Percentiles rank a stretch among this genome's conserved stretches.
Evolutionary conservation across 2,888 invertebrate genomes (phyloP).

Genomic region (Coleophora deauratella): DNA sequence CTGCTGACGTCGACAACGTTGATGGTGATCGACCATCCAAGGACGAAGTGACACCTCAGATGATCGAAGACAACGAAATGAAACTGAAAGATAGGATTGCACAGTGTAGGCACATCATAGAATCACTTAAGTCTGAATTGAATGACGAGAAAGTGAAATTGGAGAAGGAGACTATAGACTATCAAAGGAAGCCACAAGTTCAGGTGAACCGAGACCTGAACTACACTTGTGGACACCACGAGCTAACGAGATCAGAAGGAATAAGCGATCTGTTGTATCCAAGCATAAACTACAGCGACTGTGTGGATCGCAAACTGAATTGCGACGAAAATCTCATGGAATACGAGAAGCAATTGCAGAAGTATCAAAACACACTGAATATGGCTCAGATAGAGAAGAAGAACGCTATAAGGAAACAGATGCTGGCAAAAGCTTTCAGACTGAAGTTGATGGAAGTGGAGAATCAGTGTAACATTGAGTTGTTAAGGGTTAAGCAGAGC

Average conservation of each 20-base stretch:
- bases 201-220: not conserved
- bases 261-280: constrained; percentile 18
- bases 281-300: constrained; percentile 32
- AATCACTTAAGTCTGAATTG: constrained; percentile 52
- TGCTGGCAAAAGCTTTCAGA: constrained; percentile 60
- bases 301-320: constrained; percentile 44
- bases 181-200: constrained; percentile 5
- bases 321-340: constrained; percentile 56
- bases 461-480: constrained; percentile 64
- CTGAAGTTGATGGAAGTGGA: constrained; percentile 61
- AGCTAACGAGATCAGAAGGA: constrained; percentile 18
- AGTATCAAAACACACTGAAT: constrained; percentile 57
- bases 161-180: constrained; percentile 25
- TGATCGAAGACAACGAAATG: constrained; percentile 42
- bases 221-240: constrained; percentile 13
- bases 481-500: constrained; percentile 60
- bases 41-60: constrained; percentile 28
- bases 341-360: constrained; percentile 62
- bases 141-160: constrained; percentile 52
- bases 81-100: constrained; percentile 53
- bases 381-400: constrained; percentile 64
- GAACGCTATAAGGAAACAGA: constrained; percentile 60
- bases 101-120: constrained; percentile 52
- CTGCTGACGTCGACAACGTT: constrained; percentile 7
- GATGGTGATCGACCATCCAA: not conserved